Evolutionary conservation across 2,113 vertebrate genomes (phyloP).

Genomic region (Vulpes lagopus): DNA sequence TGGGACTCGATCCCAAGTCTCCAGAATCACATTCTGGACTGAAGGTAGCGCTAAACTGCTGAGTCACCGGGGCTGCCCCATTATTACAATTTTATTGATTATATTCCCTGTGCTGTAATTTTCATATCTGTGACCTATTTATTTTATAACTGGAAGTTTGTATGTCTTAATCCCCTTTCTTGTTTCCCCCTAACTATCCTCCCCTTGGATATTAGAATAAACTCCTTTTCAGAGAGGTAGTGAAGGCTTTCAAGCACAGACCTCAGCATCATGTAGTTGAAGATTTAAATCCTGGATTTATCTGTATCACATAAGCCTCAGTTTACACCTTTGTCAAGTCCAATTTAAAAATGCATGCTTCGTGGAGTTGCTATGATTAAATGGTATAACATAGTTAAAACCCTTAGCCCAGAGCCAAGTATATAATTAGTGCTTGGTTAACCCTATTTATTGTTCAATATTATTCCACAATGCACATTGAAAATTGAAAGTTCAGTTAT

Average conservation of each 20-base stretch:
- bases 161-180: background rate
- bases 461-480: background rate
- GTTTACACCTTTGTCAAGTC: background rate
- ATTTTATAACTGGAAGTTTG: background rate
- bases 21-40: too few species aligned
- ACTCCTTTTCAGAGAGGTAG: background rate
- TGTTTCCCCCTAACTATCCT: background rate
- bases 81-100: background rate
- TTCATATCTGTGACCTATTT: background rate
- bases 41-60: too few species aligned
- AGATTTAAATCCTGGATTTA: background rate
- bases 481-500: background rate
- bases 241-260: background rate
- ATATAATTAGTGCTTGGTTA: background rate
- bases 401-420: background rate
- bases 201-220: background rate
- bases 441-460: background rate
- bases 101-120: background rate
- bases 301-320: background rate
- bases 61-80: too few species aligned
- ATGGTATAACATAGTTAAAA: background rate
- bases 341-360: background rate
- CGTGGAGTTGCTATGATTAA: background rate
- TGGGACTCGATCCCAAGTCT: too few species aligned
- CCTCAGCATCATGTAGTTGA: background rate